Base-by-base conservation (phyloP, 2,797 vertebrate genomes). In the Etheostoma perlongum region DNA sequence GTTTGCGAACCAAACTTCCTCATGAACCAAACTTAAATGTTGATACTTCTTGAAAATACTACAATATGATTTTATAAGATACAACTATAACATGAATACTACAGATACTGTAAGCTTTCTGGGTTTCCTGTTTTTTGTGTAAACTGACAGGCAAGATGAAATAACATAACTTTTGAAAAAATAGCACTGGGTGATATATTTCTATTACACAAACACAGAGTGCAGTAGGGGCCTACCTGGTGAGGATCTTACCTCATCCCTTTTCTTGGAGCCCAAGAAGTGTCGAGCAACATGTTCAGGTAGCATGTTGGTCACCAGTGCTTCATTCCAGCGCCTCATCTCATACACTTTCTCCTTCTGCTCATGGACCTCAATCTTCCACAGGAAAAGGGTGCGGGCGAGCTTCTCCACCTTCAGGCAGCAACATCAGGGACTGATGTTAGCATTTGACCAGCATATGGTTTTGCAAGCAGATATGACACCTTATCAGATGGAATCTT, bases 291-390 rank as follows among this genome's bases (percentile, higher is more conserved):
- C 96, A 2, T 97, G 96, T 58, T 99, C 97, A 0, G 97, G 98
- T 61, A 99, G 84, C 98, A 99, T 99, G 89, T 99, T 99, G 67
- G 97, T 97, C 79, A 99, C 98, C 5, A 99, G 92, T 1, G 98
- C 98, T 83, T 99, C 98, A 0, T 99, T 99, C 97, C 98, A 98
- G 60, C 97, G 96, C 18, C 97, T 93, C 98, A 99, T 99, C 88
- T 99, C 98, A 0, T 97, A 98, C 8, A 99, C 97, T 4, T 97
- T 96, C 88, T 99, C 98, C 89, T 99, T 99, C 93, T 99, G 98
- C 80, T 98, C 96, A 0, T 99, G 97, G 53, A 99, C 97, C 46
- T 99, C 97, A 0, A 98, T 96, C 92, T 99, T 99, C 97, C 98
- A 99, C 71, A 98, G 86, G 88, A 99, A 99, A 57, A 98, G 92